Evolutionary conservation across 2,797 vertebrate genomes (phyloP), one percentile per base, ranked within the genome.

Genomic region (Bovichtus diacanthus): DNA sequence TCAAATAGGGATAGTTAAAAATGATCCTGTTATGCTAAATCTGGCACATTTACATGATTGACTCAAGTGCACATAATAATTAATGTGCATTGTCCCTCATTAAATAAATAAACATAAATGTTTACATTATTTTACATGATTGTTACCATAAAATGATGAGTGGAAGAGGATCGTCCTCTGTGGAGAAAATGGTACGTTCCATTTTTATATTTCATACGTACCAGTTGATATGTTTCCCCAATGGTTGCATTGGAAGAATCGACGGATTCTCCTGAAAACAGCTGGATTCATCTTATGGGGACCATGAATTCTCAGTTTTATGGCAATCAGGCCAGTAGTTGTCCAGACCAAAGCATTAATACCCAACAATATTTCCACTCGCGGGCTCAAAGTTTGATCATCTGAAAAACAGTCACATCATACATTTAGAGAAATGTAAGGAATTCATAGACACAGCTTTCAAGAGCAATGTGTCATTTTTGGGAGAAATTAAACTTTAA

Each of bases 321-420:
- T n/a, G 38, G 19, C 1, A 44, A 27, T 36, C 7, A 46, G 21
- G 21, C 5, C 27, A 50, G 43, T 27, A 60, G 25, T 39, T 2
- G 2, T 44, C n/a, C 0, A 54, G 13, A 36, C 53, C 18, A n/a
- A 49, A 44, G 6, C n/a, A 65, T 13, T 69, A 4, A 31, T n/a
- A n/a, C n/a, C n/a, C n/a, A n/a, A n/a, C n/a, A n/a, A n/a, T n/a
- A n/a, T n/a, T n/a, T n/a, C n/a, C n/a, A n/a, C n/a, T n/a, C n/a
- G n/a, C n/a, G n/a, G n/a, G 9, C 18, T 13, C 18, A 18, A 12
- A 11, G 15, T 47, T 36, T 64, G 43, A 15, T 34, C 0, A 11
- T 41, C 34, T n/a, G 10, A 78, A 53, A 3, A 61, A n/a, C 47
- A 47, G 2, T 61, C 53, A 16, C 65, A 50, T 71, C 47, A 25